phyloP scores from a whole-genome alignment of 2,113 vertebrate species.

The Myiagra hebetior region DNA sequence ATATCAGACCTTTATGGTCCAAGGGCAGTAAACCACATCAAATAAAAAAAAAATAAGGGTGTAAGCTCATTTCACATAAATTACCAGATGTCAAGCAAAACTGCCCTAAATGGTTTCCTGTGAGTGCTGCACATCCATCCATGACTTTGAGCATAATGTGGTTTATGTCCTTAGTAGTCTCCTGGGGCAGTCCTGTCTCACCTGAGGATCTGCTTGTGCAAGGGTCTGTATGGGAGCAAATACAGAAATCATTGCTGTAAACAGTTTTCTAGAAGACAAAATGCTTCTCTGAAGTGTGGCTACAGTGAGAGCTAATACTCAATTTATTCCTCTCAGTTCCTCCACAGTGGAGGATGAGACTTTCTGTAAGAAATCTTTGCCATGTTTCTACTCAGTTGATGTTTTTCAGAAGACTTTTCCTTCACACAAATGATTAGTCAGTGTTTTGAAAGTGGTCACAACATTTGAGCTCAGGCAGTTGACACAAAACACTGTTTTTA shows the following conservation, averaged over 20 bases:
- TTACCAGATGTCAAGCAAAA: not conserved
- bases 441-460: not conserved
- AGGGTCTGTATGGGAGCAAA: not conserved
- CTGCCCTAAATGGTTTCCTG: not conserved
- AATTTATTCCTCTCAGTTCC: not conserved
- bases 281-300: not conserved
- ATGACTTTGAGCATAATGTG: not conserved
- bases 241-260: not conserved
- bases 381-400: not conserved
- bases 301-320: not conserved
- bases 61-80: not conserved
- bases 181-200: not conserved
- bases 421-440: not conserved
- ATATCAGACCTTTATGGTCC: not conserved
- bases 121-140: not conserved
- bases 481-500: not conserved
- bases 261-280: not conserved
- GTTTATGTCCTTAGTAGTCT: not conserved
- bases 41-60: not conserved
- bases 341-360: not conserved
- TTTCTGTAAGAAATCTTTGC: not conserved
- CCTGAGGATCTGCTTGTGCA: not conserved
- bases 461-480: not conserved
- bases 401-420: not conserved
- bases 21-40: not conserved